phyloP scores from a whole-genome alignment of 2,888 invertebrate genomes.

The Pyralis farinalis region DNA sequence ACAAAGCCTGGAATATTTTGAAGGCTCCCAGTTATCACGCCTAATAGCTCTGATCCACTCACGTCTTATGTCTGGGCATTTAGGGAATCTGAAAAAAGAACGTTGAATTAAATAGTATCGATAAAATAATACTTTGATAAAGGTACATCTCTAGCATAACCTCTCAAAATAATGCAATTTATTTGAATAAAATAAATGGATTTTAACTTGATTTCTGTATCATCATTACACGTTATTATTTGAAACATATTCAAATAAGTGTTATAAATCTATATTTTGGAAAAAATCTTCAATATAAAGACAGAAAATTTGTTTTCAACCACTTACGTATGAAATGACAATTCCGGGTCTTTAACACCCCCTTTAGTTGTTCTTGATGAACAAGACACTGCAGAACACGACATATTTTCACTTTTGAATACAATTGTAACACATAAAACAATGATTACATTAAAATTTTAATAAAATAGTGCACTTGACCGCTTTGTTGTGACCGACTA shows the following conservation, averaged over 20 bases:
- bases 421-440: background rate
- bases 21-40: conserved; percentile 6
- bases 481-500: background rate
- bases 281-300: background rate
- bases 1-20: conserved; percentile 6
- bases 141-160: background rate
- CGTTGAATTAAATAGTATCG: conserved; percentile 5
- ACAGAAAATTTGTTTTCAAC: background rate
- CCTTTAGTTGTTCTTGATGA: conserved; percentile 8
- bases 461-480: background rate
- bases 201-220: background rate
- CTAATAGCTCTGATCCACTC: conserved; percentile 7
- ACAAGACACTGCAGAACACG: conserved; percentile 8
- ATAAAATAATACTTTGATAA: background rate
- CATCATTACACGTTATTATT: background rate
- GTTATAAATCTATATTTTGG: background rate
- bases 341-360: conserved; percentile 8
- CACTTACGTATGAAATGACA: conserved; percentile 1
- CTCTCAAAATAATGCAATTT: background rate
- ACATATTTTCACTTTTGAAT: conserved; percentile 5
- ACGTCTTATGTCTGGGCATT: conserved; percentile 4
- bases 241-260: background rate
- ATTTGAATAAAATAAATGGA: background rate
- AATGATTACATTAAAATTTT: background rate
- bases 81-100: conserved; percentile 9